Percentiles rank a stretch among this genome's conserved stretches.
phyloP scores from a whole-genome alignment of 2,797 vertebrate species.

The Cryptoblepharus egeriae region DNA sequence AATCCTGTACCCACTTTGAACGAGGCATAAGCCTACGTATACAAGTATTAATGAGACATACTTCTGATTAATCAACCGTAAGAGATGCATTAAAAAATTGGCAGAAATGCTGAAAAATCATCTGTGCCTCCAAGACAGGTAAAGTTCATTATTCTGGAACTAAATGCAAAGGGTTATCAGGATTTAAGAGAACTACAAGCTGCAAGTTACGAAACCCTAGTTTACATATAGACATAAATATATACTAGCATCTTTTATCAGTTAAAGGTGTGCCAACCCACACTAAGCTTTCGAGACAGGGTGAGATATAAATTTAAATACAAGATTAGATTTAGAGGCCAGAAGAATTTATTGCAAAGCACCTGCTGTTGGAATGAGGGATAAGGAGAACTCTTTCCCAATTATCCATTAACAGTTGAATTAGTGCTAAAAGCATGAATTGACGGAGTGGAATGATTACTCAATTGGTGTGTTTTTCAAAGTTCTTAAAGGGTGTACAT shows the following conservation, averaged over 20 bases:
- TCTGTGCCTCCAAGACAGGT: not conserved
- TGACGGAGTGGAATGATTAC: slow-evolving; percentile 4
- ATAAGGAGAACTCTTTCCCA: not conserved
- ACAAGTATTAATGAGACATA: too few relatives aligned
- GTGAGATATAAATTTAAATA: not conserved
- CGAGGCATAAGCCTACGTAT: too few relatives aligned
- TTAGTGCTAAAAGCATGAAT: slow-evolving; percentile 16
- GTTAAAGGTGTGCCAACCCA: not conserved
- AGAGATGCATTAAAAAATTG: not conserved
- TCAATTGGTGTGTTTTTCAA: slow-evolving; percentile 5
- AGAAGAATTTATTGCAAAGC: slow-evolving; percentile 17
- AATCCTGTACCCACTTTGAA: too few relatives aligned
- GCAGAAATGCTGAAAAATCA: not conserved
- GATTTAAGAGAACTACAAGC: not conserved
- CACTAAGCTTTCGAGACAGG: not conserved
- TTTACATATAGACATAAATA: not conserved
- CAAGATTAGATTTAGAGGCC: slow-evolving; percentile 7
- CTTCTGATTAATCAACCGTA: too few relatives aligned
- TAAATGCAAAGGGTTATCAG: not conserved
- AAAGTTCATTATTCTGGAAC: not conserved
- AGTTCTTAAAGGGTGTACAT: not conserved
- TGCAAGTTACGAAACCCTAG: not conserved
- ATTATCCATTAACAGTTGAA: not conserved
- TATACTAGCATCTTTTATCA: slow-evolving; percentile 1
- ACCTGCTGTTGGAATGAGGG: not conserved